These are phyloP conservation scores for Paedocypris micromegethes DNA, from an alignment of 2,797 vertebrate species.

Conservation along the genomic window DNA sequence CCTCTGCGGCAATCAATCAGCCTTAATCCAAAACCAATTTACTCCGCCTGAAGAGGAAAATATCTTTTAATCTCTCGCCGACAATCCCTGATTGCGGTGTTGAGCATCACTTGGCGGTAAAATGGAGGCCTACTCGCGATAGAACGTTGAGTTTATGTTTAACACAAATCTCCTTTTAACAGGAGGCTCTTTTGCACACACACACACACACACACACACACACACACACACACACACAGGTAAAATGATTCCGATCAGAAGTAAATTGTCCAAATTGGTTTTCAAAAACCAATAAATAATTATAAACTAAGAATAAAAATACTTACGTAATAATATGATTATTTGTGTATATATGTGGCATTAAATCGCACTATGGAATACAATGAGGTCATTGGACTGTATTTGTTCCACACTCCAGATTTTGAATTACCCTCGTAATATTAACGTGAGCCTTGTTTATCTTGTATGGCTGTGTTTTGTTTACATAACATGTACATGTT, in stretches of 20 bases:
- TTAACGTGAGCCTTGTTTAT: no score
- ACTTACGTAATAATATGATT: no score
- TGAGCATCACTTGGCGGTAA: slow-evolving; percentile 63
- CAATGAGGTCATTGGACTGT: no score
- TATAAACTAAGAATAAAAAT: no score
- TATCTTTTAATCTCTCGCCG: slow-evolving; percentile 73
- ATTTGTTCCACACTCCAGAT: no score
- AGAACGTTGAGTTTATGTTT: slow-evolving; percentile 41
- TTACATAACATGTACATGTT: no score
- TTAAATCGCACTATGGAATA: no score
- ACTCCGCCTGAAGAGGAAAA: slow-evolving; percentile 70
- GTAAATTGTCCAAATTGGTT: no score
- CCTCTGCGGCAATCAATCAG: slow-evolving; percentile 71
- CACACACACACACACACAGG: slow-evolving; percentile 37
- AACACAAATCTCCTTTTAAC: slow-evolving; percentile 50
- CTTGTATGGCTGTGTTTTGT: no score
- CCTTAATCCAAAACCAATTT: slow-evolving; percentile 76
- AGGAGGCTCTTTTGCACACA: slow-evolving; percentile 53
- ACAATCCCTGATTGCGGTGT: slow-evolving; percentile 66
- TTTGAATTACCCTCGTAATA: no score
- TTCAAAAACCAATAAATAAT: no score
- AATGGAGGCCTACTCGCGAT: slow-evolving; percentile 56
- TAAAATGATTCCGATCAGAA: not conserved
- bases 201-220: not conserved
- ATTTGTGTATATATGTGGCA: no score